Base-by-base conservation (phyloP, 2,888 invertebrate genomes). In the Synergus laeviventris region DNA sequence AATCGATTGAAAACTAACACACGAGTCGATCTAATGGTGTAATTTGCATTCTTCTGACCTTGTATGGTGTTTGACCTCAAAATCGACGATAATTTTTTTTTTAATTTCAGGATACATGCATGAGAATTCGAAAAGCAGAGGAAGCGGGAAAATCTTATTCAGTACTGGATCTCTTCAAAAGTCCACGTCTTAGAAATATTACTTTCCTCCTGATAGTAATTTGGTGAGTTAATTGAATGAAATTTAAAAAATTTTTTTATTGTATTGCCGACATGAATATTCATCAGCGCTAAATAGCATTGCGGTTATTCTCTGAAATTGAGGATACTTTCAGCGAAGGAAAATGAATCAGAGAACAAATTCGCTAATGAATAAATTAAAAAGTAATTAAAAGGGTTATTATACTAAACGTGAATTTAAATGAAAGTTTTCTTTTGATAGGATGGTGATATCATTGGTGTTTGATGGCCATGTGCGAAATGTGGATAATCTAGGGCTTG, bases 391-490 rank as follows among this genome's bases (percentile, higher is more conserved):
- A 62, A 42, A n/a, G 12, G 21, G 8, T 49, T 18, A 64, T 39
- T 12, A 14, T 24, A 9, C 21, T 66, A 24, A 24, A 42, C 54
- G 18, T 45, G 45, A 70, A 74, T 38, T 54, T 74, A 73, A 60
- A 61, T 38, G 11, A 39, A 14, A 21, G 18, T 74, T 4, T 21
- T 74, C 54, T 60, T 75, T 39, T 64, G 61, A 16, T 80, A 92
- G 92, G 92, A 96, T 97, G 95, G 94, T 95, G n/a, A 96, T 97
- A 76, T 96, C 97, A 0, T 87, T 97, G 86, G 96, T 96, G 1
- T 97, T 97, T 89, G 97, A 97, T 86, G 97, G 97, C 0, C 97
- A 97, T 88, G 97, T 97, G 18, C 92, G 97, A 86, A 97, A 97
- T 88, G 97, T 97, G 0, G 96, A 96, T 0, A 95, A 96, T 12